phyloP scores from a whole-genome alignment of 1,140 invertebrate genomes.

The Drosophila athabasca region DNA sequence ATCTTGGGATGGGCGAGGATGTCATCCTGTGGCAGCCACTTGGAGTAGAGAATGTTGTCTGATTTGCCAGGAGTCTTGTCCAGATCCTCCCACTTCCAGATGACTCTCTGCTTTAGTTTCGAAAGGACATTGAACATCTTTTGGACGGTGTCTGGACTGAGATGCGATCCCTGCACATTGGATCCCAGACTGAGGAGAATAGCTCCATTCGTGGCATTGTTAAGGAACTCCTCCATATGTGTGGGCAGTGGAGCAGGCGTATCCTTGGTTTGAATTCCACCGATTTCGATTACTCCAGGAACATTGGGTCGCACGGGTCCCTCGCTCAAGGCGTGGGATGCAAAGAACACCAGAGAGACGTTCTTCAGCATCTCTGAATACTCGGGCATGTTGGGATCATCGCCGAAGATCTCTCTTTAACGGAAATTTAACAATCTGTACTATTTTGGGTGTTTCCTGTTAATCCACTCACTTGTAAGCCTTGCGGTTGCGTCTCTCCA shows the following conservation, averaged over 20 bases:
- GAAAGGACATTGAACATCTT: slow-evolving; percentile 84
- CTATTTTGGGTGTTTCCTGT: too few species aligned
- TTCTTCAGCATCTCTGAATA: slow-evolving; percentile 9
- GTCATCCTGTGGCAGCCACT: slow-evolving; percentile 89
- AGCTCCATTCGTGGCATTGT: slow-evolving; percentile 84
- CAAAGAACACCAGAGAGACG: slow-evolving; percentile 12
- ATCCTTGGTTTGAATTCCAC: slow-evolving; percentile 24
- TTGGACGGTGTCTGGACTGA: slow-evolving; percentile 79
- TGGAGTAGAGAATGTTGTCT: slow-evolving; percentile 86
- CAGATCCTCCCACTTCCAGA: slow-evolving; percentile 86
- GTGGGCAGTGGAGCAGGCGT: slow-evolving; percentile 8
- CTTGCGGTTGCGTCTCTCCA: slow-evolving; percentile 1
- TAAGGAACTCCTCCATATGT: slow-evolving; percentile 80
- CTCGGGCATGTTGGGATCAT: slow-evolving; percentile 11
- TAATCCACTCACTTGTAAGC: slow-evolving; percentile 1
- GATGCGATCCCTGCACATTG: slow-evolving; percentile 76
- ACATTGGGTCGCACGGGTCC: slow-evolving; percentile 20
- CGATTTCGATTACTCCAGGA: slow-evolving; percentile 11
- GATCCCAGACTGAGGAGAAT: slow-evolving; percentile 86
- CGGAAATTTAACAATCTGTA: too few species aligned
- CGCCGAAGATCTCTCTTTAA: background rate
- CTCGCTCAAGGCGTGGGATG: slow-evolving; percentile 10
- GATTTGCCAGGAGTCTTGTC: slow-evolving; percentile 85
- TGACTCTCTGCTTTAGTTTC: slow-evolving; percentile 84
- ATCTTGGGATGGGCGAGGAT: slow-evolving; percentile 87